Conservation (phyloP, 2,113 vertebrate species). For the Hypocryptadius cinnamomeus region DNA sequence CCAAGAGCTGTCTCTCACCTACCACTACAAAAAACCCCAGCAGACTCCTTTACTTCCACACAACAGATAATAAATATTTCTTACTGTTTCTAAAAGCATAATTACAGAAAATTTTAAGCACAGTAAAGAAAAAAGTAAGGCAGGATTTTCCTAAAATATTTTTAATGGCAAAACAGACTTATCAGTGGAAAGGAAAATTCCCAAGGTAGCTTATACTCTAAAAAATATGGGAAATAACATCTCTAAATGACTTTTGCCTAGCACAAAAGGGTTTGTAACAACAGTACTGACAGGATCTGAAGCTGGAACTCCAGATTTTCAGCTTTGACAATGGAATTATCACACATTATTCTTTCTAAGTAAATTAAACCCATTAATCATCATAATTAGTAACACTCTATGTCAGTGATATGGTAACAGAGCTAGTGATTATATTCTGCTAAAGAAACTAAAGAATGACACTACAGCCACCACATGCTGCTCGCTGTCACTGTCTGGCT, state of each 20-base stretch:
- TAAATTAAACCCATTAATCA: slow-evolving; percentile 69
- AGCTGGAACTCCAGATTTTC: slow-evolving; percentile 23
- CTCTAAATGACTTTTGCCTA: neutral
- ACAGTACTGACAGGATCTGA: neutral
- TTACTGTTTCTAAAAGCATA: neutral
- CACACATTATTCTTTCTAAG: slow-evolving; percentile 39
- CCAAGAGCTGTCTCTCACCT: neutral
- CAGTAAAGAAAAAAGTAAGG: neutral
- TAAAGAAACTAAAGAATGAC: neutral
- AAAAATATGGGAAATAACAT: neutral
- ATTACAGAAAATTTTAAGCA: neutral
- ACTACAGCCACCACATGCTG: neutral
- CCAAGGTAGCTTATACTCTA: neutral
- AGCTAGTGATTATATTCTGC: slow-evolving; percentile 25
- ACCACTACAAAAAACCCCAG: neutral
- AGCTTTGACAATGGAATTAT: slow-evolving; percentile 42
- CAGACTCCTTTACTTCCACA: neutral
- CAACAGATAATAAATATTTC: neutral
- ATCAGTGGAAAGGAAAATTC: neutral
- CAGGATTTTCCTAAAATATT: neutral
- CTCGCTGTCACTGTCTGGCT: neutral
- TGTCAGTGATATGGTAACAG: slow-evolving; percentile 32
- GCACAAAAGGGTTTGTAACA: neutral
- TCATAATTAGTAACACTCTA: slow-evolving; percentile 55
- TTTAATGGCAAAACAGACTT: neutral